phyloP scores from a whole-genome alignment of 2,888 invertebrate species.

The Diarsia dahlii region DNA sequence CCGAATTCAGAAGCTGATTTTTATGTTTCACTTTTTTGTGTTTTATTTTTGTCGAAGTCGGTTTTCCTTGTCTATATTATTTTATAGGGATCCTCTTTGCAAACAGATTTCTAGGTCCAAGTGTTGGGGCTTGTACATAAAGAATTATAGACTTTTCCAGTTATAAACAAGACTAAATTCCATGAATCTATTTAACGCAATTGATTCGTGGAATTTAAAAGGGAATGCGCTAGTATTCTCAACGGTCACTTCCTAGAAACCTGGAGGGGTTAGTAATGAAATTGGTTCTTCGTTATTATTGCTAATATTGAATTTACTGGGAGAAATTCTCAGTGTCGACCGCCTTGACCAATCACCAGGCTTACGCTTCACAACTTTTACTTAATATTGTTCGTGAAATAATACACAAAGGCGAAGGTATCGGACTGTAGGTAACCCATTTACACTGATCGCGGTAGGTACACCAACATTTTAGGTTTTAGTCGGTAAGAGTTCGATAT shows the following conservation, averaged over 20 bases:
- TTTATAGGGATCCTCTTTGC: no score
- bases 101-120: no score
- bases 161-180: no score
- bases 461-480: not conserved
- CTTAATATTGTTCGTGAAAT: not conserved
- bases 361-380: not conserved
- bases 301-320: not conserved
- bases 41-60: no score
- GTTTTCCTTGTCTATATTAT: no score
- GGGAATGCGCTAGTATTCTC: not conserved
- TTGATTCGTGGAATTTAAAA: not conserved
- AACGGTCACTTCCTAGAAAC: not conserved
- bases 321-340: not conserved
- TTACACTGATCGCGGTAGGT: no score
- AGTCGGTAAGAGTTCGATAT: no score
- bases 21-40: no score
- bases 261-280: not conserved
- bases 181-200: no score
- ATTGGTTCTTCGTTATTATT: not conserved
- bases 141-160: not conserved
- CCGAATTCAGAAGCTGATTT: no score
- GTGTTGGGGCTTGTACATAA: no score
- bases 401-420: not conserved
- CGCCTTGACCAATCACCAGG: not conserved
- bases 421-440: not conserved